Conservation (phyloP, 2,888 invertebrate species). For the Eupithecia inturbata region DNA sequence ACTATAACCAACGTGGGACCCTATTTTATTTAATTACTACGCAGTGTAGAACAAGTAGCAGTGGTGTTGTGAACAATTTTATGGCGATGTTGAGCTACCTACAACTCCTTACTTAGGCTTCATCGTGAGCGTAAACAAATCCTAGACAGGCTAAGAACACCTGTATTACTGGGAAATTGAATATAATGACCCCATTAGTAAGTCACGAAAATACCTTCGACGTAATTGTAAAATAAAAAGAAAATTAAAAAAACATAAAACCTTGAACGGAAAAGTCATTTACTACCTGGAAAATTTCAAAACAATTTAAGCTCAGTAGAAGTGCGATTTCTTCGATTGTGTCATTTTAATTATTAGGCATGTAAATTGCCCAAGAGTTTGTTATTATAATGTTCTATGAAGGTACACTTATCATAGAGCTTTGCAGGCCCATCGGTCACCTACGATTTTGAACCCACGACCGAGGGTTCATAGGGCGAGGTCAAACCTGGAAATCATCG, state of each 20-base stretch:
- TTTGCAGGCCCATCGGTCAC: conserved; percentile 13
- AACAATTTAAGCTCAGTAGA: background rate
- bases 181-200: background rate
- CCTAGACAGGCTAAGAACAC: conserved; percentile 6
- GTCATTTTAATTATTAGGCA: background rate
- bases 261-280: too few species aligned
- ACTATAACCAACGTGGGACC: conserved; percentile 20
- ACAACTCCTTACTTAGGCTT: conserved; percentile 25
- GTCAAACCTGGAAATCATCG: conserved; percentile 14
- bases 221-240: background rate
- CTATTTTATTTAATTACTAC: conserved; percentile 21
- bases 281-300: background rate
- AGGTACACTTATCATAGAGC: conserved; percentile 12
- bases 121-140: conserved; percentile 20
- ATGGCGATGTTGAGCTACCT: conserved; percentile 22
- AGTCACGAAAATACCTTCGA: background rate
- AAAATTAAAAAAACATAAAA: background rate
- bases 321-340: background rate
- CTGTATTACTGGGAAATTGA: conserved; percentile 8
- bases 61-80: conserved; percentile 24
- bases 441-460: conserved; percentile 14
- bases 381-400: background rate
- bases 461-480: conserved; percentile 16
- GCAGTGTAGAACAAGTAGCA: conserved; percentile 13
- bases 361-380: background rate